Evolutionary conservation across 2,113 vertebrate genomes (phyloP), one percentile per base, ranked within the genome.

Genomic region (Alectura lathami): DNA sequence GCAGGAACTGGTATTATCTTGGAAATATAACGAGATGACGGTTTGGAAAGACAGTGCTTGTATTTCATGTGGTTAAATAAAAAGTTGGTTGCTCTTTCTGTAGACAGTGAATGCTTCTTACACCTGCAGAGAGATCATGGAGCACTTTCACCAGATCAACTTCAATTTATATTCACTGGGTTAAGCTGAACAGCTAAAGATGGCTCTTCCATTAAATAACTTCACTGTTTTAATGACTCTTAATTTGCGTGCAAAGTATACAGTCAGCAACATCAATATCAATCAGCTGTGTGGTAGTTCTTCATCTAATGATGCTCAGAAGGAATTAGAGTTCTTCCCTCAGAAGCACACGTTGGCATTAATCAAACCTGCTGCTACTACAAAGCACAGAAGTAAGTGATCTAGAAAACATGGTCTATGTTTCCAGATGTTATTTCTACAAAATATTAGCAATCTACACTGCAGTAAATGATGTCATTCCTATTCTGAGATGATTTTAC

Each of bases 241-340:
- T 34, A 98, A 97, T 81, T 95, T 98, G 84, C 94, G 96, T 36
- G 98, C 96, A 22, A 24, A 30, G 17, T 97, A 96, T 83, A 63
- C 75, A 1, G 10, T 97, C 7, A 42, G 69, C 4, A 81, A 86
- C 2, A 2, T 95, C 20, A 72, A 94, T 20, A 91, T 98, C 81
- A 82, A 83, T 73, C 98, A 98, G 86, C 89, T 98, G 27, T 97
- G 98, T 17, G 98, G 98, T 29, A 98, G 98, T 23, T 83, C 94
- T 40, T 83, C 94, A n/a, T 2, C 7, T 0, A 5, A 30, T 2
- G 76, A 96, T 6, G 97, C 98, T 88, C 45, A 79, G 78, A 97
- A 96, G 75, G 97, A 98, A 38, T 36, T 98, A 4, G 5, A 96
- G 12, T 97, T 96, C 90, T 98, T 98, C 62, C 97, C 97, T 60